Conservation (phyloP, 2,888 invertebrate species). For the Tetramorium bicarinatum region DNA sequence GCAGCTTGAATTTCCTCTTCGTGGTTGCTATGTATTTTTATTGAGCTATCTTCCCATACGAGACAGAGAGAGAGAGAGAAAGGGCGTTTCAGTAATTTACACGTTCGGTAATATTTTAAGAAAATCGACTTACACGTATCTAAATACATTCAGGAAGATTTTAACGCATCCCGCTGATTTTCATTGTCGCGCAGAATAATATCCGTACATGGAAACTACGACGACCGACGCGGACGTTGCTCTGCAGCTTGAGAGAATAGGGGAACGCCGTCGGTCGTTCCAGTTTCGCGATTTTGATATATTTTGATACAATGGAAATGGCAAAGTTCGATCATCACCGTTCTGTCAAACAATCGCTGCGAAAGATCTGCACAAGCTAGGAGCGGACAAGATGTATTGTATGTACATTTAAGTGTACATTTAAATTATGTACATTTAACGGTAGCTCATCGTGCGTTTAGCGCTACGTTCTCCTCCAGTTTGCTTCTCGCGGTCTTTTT, state of each 20-base stretch:
- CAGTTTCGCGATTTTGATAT: constrained; percentile 46
- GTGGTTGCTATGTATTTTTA: constrained; percentile 7
- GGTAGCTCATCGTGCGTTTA: constrained; percentile 47
- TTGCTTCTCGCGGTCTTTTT: not conserved
- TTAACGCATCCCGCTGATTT: constrained; percentile 21
- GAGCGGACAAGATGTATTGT: constrained; percentile 43
- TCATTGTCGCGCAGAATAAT: constrained; percentile 5
- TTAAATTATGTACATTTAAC: constrained; percentile 49
- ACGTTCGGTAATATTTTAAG: not conserved
- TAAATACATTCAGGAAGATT: not conserved
- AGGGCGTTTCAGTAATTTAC: not conserved
- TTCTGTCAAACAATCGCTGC: constrained; percentile 45
- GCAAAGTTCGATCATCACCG: constrained; percentile 43
- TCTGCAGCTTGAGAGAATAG: constrained; percentile 19
- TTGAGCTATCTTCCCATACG: not conserved
- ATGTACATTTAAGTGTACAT: constrained; percentile 49
- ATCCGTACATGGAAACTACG: not conserved
- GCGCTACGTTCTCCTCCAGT: not conserved
- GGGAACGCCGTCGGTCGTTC: constrained; percentile 7
- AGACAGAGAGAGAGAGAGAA: not conserved
- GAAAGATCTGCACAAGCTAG: constrained; percentile 40
- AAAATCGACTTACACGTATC: not conserved
- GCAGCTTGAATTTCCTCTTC: not conserved
- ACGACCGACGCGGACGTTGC: constrained; percentile 1
- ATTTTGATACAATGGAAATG: constrained; percentile 51